Percentiles rank a stretch among this genome's conserved stretches.
phyloP scores from a whole-genome alignment of 2,888 invertebrate species.

The Chalcosyrphus nemorum region DNA sequence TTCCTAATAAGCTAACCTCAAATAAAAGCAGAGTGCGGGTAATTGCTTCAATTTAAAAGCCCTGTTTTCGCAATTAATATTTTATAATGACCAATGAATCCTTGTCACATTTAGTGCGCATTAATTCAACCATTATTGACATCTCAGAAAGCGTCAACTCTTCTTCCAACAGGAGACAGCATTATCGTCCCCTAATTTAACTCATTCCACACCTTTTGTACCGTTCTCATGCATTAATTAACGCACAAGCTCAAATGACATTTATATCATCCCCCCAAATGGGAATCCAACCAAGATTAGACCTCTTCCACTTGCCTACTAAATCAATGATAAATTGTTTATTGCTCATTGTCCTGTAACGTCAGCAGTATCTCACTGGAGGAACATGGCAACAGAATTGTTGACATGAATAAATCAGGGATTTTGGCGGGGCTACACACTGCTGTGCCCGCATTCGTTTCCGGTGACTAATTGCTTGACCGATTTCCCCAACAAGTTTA shows the following conservation, averaged over 20 bases:
- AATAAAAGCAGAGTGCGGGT: neutral
- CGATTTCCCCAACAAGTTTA: conserved; percentile 49
- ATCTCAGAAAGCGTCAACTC: neutral
- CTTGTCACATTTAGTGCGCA: neutral
- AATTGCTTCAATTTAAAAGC: neutral
- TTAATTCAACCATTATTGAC: neutral
- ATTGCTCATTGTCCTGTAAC: conserved; percentile 18
- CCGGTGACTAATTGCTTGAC: conserved; percentile 68
- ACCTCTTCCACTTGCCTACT: neutral
- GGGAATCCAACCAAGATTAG: conserved; percentile 9
- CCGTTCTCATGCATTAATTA: conserved; percentile 26
- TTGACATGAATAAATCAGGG: conserved; percentile 59
- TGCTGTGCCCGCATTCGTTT: conserved; percentile 37
- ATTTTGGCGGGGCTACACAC: neutral
- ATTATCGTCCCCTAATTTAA: no score
- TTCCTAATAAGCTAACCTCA: no score
- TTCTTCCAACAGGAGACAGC: neutral
- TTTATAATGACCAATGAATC: neutral
- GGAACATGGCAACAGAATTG: conserved; percentile 32
- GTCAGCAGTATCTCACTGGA: conserved; percentile 5
- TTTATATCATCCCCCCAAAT: neutral
- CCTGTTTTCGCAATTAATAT: neutral
- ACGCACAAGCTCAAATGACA: neutral
- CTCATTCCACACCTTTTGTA: no score
- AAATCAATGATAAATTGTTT: conserved; percentile 38